Percentiles rank a stretch among this genome's conserved stretches.
These are phyloP conservation scores for Contarinia nasturtii DNA, from an alignment of 1,140 invertebrate species.

Conservation along the genomic window DNA sequence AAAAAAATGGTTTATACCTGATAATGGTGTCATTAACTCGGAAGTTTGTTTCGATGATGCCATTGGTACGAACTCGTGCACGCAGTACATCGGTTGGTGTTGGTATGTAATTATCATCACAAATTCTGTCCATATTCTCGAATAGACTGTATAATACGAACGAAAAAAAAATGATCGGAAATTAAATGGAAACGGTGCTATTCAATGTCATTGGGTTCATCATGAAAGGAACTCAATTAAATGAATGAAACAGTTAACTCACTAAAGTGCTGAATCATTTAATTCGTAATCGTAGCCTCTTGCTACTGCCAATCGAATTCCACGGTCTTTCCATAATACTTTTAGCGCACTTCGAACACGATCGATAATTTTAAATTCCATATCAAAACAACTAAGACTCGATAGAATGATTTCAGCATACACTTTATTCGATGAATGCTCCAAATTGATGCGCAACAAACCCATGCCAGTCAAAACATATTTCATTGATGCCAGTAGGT, in stretches of 20 bases:
- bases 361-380: conserved; percentile 27
- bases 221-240: not conserved
- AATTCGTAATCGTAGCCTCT: conserved; percentile 52
- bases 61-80: conserved; percentile 52
- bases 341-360: conserved; percentile 28
- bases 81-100: conserved; percentile 50
- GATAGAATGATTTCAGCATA: conserved; percentile 28
- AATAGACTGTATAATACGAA: conserved; percentile 33
- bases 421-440: conserved; percentile 37
- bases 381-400: conserved; percentile 29
- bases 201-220: not conserved
- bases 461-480: conserved; percentile 47
- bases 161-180: conserved; percentile 5
- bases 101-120: conserved; percentile 43
- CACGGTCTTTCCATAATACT: conserved; percentile 34
- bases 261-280: conserved; percentile 58
- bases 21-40: conserved; percentile 46
- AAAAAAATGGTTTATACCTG: too few relatives aligned
- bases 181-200: not conserved
- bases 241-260: conserved; percentile 14
- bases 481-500: conserved; percentile 47
- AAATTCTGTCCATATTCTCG: conserved; percentile 46
- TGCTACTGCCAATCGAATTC: conserved; percentile 38
- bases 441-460: conserved; percentile 38
- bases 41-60: conserved; percentile 59